These are phyloP conservation scores for Scolopax bukidnonensis DNA, from an alignment of 2,797 vertebrate species.

Conservation along the genomic window DNA sequence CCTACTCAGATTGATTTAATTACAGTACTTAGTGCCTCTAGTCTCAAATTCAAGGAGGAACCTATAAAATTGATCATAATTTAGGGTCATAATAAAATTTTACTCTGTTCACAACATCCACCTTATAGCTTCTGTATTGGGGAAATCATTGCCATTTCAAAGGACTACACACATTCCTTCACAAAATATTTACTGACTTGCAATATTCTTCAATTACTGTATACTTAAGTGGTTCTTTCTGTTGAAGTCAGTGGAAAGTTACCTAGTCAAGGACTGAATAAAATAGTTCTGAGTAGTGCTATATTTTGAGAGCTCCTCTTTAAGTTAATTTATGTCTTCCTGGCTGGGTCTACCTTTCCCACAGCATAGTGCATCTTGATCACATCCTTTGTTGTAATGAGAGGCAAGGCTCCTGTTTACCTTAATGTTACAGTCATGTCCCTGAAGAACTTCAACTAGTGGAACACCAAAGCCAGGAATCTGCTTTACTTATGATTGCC, in stretches of 20 bases:
- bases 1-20: slow-evolving; percentile 8
- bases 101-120: background rate
- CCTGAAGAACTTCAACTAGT: background rate
- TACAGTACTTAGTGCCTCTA: background rate
- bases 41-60: slow-evolving; percentile 33
- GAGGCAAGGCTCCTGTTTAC: background rate
- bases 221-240: background rate
- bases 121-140: background rate
- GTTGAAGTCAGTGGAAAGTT: background rate
- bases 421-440: background rate
- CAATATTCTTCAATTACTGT: background rate
- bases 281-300: background rate
- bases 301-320: background rate
- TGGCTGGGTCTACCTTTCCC: background rate
- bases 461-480: background rate
- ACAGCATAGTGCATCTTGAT: background rate
- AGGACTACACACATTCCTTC: background rate
- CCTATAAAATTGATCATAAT: background rate
- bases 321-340: background rate
- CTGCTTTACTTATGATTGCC: background rate
- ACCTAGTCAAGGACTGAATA: background rate
- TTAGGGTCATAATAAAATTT: slow-evolving; percentile 25
- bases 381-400: background rate
- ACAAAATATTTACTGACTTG: background rate
- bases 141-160: background rate